A percentile compares a stretch with the other conserved stretches of the same genome.
These are phyloP conservation scores for Calypte anna DNA, from an alignment of 2,113 vertebrate genomes.

Conservation along the genomic window DNA sequence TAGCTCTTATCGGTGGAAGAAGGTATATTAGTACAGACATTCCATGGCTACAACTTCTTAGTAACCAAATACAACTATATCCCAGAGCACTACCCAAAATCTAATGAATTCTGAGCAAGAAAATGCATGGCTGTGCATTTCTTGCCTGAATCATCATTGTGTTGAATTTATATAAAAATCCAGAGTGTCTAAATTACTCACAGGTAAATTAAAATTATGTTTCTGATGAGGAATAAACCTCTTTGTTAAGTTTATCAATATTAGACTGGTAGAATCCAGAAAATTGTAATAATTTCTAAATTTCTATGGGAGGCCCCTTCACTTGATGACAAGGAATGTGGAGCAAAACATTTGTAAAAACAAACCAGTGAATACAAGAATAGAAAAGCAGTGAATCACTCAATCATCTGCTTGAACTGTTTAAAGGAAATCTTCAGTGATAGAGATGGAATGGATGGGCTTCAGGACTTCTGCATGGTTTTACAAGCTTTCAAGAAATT, in stretches of 20 bases:
- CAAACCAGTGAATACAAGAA: background rate
- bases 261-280: background rate
- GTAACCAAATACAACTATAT: background rate
- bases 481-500: background rate
- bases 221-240: background rate
- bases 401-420: background rate
- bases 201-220: background rate
- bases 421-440: background rate
- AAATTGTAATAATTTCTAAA: background rate
- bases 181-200: background rate
- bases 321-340: background rate
- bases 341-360: background rate
- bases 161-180: background rate
- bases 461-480: background rate
- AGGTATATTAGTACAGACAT: background rate
- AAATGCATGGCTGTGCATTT: background rate
- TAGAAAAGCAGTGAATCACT: background rate
- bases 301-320: background rate
- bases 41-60: background rate
- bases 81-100: background rate
- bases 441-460: fast-evolving
- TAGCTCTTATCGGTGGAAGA: background rate
- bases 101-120: background rate
- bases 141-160: background rate
- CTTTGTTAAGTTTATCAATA: background rate